Conservation (phyloP, 2,113 vertebrate genomes). For the Callopanchax toddi region DNA sequence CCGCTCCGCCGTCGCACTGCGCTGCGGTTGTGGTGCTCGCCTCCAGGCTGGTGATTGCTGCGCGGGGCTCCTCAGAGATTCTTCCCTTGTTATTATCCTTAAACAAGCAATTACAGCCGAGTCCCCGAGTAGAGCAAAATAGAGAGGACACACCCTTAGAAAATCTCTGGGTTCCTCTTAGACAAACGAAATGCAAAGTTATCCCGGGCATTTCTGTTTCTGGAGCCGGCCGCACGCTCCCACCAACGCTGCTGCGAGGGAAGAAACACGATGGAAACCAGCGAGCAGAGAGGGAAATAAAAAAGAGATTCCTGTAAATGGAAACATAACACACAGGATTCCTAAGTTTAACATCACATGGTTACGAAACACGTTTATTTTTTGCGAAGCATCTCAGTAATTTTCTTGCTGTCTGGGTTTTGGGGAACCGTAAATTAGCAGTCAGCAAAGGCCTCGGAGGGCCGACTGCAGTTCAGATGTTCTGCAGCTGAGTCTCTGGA, state of each 20-base stretch:
- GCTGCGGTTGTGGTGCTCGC: slow-evolving; percentile 63
- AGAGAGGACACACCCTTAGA: slow-evolving; percentile 69
- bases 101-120: slow-evolving; percentile 76
- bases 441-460: slow-evolving; percentile 31
- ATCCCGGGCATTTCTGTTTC: slow-evolving; percentile 44
- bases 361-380: slow-evolving; percentile 65
- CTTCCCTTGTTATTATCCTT: slow-evolving; percentile 79
- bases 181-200: slow-evolving; percentile 46
- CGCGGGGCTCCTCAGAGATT: slow-evolving; percentile 60
- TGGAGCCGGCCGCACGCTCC: slow-evolving; percentile 36
- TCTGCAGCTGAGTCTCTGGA: slow-evolving; percentile 1
- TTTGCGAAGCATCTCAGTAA: slow-evolving; percentile 40
- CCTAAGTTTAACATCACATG: slow-evolving; percentile 50
- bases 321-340: slow-evolving; percentile 40
- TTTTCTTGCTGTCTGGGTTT: slow-evolving; percentile 53
- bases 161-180: slow-evolving; percentile 53
- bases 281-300: slow-evolving; percentile 24
- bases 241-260: slow-evolving; percentile 33
- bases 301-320: slow-evolving; percentile 45
- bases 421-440: slow-evolving; percentile 38
- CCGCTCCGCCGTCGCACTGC: slow-evolving; percentile 48
- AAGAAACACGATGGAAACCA: slow-evolving; percentile 47
- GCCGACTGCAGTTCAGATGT: slow-evolving; percentile 28
- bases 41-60: slow-evolving; percentile 68
- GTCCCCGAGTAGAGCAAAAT: slow-evolving; percentile 64